These are phyloP conservation scores for Plusia festucae DNA, from an alignment of 2,888 invertebrate genomes.

Conservation along the genomic window DNA sequence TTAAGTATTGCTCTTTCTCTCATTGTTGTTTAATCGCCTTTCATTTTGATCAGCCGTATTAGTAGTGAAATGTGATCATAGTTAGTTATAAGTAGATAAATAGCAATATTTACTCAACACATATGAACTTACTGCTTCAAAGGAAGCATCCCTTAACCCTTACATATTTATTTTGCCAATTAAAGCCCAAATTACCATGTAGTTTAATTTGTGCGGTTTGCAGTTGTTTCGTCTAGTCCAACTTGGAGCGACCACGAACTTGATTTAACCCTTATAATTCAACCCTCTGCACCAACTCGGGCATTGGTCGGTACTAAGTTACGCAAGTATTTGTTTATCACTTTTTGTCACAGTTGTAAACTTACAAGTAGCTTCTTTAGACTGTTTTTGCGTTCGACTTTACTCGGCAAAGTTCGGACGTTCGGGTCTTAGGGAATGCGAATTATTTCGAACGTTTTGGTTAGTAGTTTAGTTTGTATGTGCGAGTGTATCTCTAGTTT, in stretches of 20 bases:
- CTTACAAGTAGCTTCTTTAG: slow-evolving; percentile 56
- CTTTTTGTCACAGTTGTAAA: slow-evolving; percentile 50
- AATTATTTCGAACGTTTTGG: slow-evolving; percentile 38
- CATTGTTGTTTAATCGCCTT: background rate
- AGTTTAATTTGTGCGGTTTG: slow-evolving; percentile 48
- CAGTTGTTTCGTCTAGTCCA: slow-evolving; percentile 36
- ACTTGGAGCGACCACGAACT: slow-evolving; percentile 50
- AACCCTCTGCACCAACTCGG: slow-evolving; percentile 44
- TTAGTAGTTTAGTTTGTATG: slow-evolving; percentile 12
- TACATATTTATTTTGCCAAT: slow-evolving; percentile 49
- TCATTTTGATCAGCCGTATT: too few relatives aligned
- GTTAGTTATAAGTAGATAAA: too few relatives aligned
- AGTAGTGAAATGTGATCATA: too few relatives aligned
- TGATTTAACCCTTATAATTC: slow-evolving; percentile 55
- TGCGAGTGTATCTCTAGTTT: slow-evolving; percentile 11
- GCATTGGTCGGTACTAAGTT: slow-evolving; percentile 29
- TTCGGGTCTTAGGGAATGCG: slow-evolving; percentile 24
- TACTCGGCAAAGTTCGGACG: slow-evolving; percentile 32
- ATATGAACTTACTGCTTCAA: background rate
- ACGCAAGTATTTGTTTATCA: slow-evolving; percentile 40
- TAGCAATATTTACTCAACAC: background rate
- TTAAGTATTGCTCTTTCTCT: too few relatives aligned
- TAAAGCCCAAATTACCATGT: slow-evolving; percentile 48
- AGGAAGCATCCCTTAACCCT: background rate
- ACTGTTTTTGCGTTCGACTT: slow-evolving; percentile 47